Percentiles rank a stretch among this genome's conserved stretches.
These are phyloP conservation scores for Tringa solitaria DNA, from an alignment of 2,113 vertebrate genomes.

Conservation along the genomic window DNA sequence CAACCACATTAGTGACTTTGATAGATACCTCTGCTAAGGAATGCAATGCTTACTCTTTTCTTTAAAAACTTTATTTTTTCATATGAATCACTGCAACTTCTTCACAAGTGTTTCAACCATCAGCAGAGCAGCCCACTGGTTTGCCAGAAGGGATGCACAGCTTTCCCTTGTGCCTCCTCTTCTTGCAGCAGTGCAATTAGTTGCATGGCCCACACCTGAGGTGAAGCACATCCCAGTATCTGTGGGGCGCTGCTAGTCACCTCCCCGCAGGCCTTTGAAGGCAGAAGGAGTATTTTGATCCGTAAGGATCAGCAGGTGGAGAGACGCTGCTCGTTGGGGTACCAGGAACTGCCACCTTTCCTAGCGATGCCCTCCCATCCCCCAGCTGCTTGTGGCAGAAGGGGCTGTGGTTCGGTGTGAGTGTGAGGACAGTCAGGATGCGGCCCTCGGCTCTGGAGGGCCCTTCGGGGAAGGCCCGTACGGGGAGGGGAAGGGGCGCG, in stretches of 20 bases:
- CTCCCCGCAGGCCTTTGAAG: accelerated
- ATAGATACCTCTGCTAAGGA: not conserved
- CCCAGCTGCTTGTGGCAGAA: not conserved
- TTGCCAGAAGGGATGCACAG: not conserved
- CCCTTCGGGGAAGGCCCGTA: not conserved
- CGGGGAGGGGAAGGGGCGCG: not conserved
- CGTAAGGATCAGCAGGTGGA: not conserved
- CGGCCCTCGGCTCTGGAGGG: accelerated
- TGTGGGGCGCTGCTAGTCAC: not conserved
- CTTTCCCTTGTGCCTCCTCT: not conserved
- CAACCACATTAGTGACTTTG: not conserved
- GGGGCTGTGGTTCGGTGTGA: not conserved
- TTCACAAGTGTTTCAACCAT: not conserved
- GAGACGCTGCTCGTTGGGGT: not conserved
- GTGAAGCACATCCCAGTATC: not conserved
- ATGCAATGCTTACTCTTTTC: not conserved
- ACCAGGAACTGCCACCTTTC: not conserved
- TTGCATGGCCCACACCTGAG: not conserved
- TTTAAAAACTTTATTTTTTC: not conserved
- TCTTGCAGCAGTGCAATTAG: not conserved
- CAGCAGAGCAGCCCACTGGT: not conserved
- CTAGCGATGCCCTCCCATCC: too few species aligned
- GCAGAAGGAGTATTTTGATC: not conserved
- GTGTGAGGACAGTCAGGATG: not conserved
- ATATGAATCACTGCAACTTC: not conserved